Evolutionary conservation across 2,113 vertebrate genomes (phyloP), one percentile per base, ranked within the genome.

Genomic region (Henicopernis longicauda): DNA sequence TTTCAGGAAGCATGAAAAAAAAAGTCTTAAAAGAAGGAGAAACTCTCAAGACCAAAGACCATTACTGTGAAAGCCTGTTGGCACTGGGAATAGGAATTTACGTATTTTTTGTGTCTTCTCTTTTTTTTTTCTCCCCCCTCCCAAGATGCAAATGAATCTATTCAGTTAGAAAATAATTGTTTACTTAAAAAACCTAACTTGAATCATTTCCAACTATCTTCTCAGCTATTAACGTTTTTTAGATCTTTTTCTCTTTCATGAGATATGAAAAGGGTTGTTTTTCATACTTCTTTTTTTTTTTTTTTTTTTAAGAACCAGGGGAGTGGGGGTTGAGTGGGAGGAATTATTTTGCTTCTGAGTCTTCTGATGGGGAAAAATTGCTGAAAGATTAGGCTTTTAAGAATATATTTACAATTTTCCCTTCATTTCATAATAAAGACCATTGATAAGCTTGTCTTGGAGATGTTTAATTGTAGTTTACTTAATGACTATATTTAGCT

Each of bases 311-410:
- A 32, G 22, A 58, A 85, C 2, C 3, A 40, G 12, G 9, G 7
- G 0, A 26, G 0, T 15, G 0, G 7, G 10, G 9, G 4, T 5
- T 57, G 44, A 61, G 62, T 95, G 21, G 82, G 91, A 86, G 55
- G 82, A 81, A 86, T 66, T 90, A 11, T 86, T 95, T 89, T 83
- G 8, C 6, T 92, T 93, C 40, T 89, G 47, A 88, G 8, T 55
- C 36, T 88, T 93, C 31, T 66, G 55, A 65, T 70, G 36, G 66
- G 16, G 22, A 95, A 94, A 86, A 94, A 82, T 40, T 91, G 55
- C 32, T 73, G 50, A 50, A 91, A 73, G 66, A 88, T 77, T 59
- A 88, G 50, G 32, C 67, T 94, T 97, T 94, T 86, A 70, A 82
- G 58, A 88, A 45, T 86, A 71, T 89, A 95, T 94, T 93, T 88